phyloP scores from a whole-genome alignment of 2,888 invertebrate species.

The Podabrus alpinus region DNA sequence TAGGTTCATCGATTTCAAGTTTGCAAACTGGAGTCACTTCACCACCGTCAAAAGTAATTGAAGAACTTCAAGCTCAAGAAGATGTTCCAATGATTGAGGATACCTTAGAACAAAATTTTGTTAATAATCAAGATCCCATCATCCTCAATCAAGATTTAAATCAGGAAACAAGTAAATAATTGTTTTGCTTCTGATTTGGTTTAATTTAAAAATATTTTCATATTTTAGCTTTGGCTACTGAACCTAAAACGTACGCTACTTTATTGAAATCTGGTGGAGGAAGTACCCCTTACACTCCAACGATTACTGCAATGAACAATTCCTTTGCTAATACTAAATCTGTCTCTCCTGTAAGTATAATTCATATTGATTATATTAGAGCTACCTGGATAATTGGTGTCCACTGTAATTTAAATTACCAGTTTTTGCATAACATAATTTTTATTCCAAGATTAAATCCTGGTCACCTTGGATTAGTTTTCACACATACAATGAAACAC shows the following conservation, averaged over 20 bases:
- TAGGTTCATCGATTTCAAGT: slow-evolving; percentile 37
- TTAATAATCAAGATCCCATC: slow-evolving; percentile 5
- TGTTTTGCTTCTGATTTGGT: neutral
- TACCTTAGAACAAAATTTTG: slow-evolving; percentile 40
- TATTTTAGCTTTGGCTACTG: slow-evolving; percentile 56
- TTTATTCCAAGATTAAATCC: too few species aligned
- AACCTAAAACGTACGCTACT: slow-evolving; percentile 88
- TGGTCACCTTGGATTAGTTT: too few species aligned
- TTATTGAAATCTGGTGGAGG: slow-evolving; percentile 68
- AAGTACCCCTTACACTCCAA: slow-evolving; percentile 39
- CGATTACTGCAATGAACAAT: slow-evolving; percentile 40
- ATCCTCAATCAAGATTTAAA: slow-evolving; percentile 21
- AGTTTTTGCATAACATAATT: too few species aligned
- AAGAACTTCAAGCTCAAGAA: slow-evolving; percentile 40
- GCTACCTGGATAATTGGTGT: too few species aligned
- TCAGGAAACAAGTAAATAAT: slow-evolving; percentile 12
- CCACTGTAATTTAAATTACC: too few species aligned
- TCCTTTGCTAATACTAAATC: slow-evolving; percentile 52
- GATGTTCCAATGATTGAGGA: slow-evolving; percentile 41
- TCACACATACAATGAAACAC: too few species aligned
- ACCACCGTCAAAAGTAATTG: slow-evolving; percentile 37
- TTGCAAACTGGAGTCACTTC: slow-evolving; percentile 41
- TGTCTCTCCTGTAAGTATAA: slow-evolving; percentile 54
- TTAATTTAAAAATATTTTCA: neutral
- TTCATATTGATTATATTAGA: neutral